phyloP scores from a whole-genome alignment of 2,888 invertebrate genomes.

The Ariolimax columbianus region DNA sequence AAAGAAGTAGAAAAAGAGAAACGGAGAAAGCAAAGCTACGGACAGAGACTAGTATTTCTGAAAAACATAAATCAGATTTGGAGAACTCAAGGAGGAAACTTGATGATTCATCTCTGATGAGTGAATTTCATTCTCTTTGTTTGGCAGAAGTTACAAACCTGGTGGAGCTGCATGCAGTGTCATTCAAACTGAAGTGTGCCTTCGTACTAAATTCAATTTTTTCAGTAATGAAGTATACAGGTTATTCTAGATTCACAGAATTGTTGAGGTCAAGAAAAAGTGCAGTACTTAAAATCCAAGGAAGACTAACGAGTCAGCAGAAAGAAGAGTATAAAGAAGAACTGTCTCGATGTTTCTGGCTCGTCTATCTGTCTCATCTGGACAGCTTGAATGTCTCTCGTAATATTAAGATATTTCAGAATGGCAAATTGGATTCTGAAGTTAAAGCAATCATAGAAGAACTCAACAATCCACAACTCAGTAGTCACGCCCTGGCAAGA shows the following conservation, averaged over 20 bases:
- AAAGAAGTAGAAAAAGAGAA: conserved; percentile 28
- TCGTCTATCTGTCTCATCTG: background rate
- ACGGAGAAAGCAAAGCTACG: background rate
- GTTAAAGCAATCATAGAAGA: background rate
- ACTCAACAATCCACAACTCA: background rate
- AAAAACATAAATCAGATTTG: background rate
- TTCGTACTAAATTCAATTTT: conserved; percentile 33
- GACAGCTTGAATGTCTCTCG: background rate
- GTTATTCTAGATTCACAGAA: background rate
- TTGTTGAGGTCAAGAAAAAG: conserved; percentile 5
- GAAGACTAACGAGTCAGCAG: conserved; percentile 22
- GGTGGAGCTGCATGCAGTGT: conserved; percentile 5
- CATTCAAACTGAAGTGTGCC: conserved; percentile 39
- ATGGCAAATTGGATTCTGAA: background rate
- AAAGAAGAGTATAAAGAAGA: conserved; percentile 27
- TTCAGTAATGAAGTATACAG: background rate
- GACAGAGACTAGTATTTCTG: background rate
- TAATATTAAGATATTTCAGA: background rate
- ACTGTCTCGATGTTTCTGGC: conserved; percentile 24
- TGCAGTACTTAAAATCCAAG: conserved; percentile 27
- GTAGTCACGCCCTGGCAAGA: background rate
- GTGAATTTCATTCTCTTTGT: background rate
- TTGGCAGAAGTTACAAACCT: background rate
- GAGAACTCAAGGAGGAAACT: background rate
- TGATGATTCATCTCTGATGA: conserved; percentile 7